Evolutionary conservation across 2,797 vertebrate genomes (phyloP).

Genomic region (Rhabdophis nuchalis): DNA sequence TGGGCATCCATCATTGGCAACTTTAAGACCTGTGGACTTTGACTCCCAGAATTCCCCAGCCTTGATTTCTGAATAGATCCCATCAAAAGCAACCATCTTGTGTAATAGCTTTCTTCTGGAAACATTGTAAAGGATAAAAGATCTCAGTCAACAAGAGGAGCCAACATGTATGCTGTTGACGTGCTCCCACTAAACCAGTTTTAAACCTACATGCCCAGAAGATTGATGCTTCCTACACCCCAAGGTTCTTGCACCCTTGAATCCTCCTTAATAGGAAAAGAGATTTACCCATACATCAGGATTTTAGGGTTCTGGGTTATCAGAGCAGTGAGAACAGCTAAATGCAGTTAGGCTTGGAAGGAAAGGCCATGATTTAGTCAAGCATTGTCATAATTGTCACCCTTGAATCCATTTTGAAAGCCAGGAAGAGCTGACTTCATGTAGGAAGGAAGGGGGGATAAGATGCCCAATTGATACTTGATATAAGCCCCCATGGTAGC

Average conservation of each 20-base stretch:
- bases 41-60: not conserved
- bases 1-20: not conserved
- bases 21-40: not conserved
- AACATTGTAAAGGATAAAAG: not conserved
- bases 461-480: not conserved
- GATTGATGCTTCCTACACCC: not conserved
- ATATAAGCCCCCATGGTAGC: not conserved
- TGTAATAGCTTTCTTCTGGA: not conserved
- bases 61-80: not conserved
- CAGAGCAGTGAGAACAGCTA: not conserved
- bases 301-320: not conserved
- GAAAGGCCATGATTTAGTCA: constrained; percentile 8
- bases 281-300: not conserved
- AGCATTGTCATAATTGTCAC: not conserved
- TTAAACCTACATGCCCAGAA: not conserved
- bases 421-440: not conserved
- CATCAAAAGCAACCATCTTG: not conserved
- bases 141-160: not conserved
- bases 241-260: not conserved
- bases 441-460: not conserved
- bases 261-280: not conserved
- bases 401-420: too few relatives aligned
- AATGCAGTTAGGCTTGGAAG: not conserved
- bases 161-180: not conserved
- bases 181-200: not conserved